Evolutionary conservation across 2,888 invertebrate genomes (phyloP).

Genomic region (Ferdinandea cuprea): DNA sequence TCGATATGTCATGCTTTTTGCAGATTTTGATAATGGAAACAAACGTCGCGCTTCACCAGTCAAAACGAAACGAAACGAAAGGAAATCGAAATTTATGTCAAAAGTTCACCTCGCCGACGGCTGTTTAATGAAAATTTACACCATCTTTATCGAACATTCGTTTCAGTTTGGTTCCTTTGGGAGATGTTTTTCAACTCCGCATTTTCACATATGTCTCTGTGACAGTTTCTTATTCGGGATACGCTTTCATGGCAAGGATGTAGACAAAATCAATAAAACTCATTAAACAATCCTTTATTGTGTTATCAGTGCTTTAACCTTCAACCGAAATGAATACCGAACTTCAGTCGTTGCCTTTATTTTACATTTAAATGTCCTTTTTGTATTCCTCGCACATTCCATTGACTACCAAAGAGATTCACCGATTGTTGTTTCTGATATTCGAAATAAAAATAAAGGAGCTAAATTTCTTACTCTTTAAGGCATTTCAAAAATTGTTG

Average conservation of each 20-base stretch:
- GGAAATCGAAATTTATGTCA: conserved; percentile 37
- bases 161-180: neutral
- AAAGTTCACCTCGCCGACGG: neutral
- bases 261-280: conserved; percentile 12
- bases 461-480: conserved; percentile 13
- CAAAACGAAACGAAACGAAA: conserved; percentile 26
- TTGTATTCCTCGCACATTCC: conserved; percentile 1
- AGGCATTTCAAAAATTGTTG: neutral
- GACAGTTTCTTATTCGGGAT: neutral
- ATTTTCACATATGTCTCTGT: neutral
- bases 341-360: conserved; percentile 17
- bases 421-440: conserved; percentile 11
- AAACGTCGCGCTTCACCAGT: conserved; percentile 1
- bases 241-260: neutral
- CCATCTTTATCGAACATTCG: conserved; percentile 11
- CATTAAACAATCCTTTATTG: conserved; percentile 24
- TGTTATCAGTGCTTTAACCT: neutral
- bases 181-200: neutral
- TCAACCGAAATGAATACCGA: conserved; percentile 14
- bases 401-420: neutral
- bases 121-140: conserved; percentile 10
- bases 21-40: conserved; percentile 1
- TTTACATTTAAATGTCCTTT: conserved; percentile 5
- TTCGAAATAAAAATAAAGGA: too few species aligned
- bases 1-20: conserved; percentile 16